Evolutionary conservation across 2,888 invertebrate genomes (phyloP).

Genomic region (Meliscaeva auricollis): DNA sequence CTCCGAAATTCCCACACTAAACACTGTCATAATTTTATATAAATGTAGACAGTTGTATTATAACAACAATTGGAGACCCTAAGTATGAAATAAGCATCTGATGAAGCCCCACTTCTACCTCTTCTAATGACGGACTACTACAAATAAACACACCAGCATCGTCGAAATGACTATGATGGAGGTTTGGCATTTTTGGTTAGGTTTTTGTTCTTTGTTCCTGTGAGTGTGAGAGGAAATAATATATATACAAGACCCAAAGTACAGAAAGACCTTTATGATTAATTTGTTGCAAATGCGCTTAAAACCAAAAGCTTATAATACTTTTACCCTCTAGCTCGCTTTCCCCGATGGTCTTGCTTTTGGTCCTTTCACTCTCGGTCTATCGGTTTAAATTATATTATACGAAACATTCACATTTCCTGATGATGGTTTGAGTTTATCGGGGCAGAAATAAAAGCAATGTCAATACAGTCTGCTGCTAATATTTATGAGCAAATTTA

Average conservation of each 20-base stretch:
- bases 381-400: slow-evolving; percentile 11
- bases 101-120: slow-evolving; percentile 13
- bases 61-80: slow-evolving; percentile 11
- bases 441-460: slow-evolving; percentile 37
- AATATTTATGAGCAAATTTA: slow-evolving; percentile 59
- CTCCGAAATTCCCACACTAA: neutral
- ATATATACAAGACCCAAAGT: neutral
- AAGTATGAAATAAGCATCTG: slow-evolving; percentile 26
- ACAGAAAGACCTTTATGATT: slow-evolving; percentile 45
- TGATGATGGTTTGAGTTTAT: slow-evolving; percentile 34
- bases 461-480: slow-evolving; percentile 65
- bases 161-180: neutral
- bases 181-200: slow-evolving; percentile 32
- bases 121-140: slow-evolving; percentile 36
- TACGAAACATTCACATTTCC: neutral
- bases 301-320: slow-evolving; percentile 38
- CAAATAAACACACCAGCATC: slow-evolving; percentile 8
- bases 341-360: neutral
- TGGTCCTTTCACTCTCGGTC: too few relatives aligned
- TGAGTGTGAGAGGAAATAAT: neutral
- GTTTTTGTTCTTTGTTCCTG: neutral
- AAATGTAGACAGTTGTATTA: slow-evolving; percentile 7
- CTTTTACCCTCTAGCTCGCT: neutral
- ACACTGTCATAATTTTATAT: slow-evolving; percentile 2
- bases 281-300: slow-evolving; percentile 65